phyloP scores from a whole-genome alignment of 2,888 invertebrate species.

The Serrognathus titanus region DNA sequence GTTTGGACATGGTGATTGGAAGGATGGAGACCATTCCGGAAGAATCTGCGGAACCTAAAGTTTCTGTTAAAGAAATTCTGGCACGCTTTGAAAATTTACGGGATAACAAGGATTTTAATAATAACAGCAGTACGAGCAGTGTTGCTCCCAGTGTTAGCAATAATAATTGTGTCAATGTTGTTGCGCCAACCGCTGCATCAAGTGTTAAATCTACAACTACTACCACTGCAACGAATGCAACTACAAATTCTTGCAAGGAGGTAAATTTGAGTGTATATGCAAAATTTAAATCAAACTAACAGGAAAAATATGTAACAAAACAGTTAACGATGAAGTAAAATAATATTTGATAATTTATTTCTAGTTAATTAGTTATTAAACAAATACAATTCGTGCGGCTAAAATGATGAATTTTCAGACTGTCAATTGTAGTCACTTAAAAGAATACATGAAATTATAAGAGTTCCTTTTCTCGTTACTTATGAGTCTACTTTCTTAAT shows the following conservation, averaged over 20 bases:
- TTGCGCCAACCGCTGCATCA: background rate
- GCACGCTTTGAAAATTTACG: conserved; percentile 68
- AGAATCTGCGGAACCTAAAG: conserved; percentile 73
- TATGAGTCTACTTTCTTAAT: too few relatives aligned
- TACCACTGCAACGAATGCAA: background rate
- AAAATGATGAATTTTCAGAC: too few relatives aligned
- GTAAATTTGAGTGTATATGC: background rate
- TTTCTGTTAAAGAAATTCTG: conserved; percentile 78
- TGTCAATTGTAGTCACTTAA: too few relatives aligned
- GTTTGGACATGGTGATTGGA: conserved; percentile 13
- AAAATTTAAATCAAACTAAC: too few relatives aligned
- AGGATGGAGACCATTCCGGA: conserved; percentile 81
- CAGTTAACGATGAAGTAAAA: too few relatives aligned
- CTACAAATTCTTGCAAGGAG: background rate
- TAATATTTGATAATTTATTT: too few relatives aligned
- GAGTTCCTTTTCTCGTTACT: too few relatives aligned
- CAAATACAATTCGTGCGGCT: too few relatives aligned
- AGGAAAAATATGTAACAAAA: too few relatives aligned
- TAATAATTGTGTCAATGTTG: conserved; percentile 5
- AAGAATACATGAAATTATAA: too few relatives aligned
- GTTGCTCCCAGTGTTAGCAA: conserved; percentile 24
- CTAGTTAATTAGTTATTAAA: too few relatives aligned
- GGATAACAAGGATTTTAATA: conserved; percentile 30
- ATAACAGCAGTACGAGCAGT: conserved; percentile 22
- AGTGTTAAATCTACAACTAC: background rate